Evolutionary conservation across 2,888 invertebrate genomes (phyloP), one percentile per base, ranked within the genome.

Genomic region (Athalia circularis): DNA sequence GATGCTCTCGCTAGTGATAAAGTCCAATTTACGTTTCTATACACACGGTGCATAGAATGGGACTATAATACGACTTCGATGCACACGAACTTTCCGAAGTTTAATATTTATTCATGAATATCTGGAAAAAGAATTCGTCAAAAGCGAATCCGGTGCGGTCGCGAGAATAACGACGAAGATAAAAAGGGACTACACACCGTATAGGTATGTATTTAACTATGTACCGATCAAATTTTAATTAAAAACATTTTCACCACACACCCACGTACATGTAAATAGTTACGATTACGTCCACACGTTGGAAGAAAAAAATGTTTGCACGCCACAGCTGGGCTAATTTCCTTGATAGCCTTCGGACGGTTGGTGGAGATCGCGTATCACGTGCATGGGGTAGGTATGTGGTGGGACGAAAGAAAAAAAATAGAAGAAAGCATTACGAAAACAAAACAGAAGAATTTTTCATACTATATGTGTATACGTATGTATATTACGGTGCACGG

Each of bases 311-410:
- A 57, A 59, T 72, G 59, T 77, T 81, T 81, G 83, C 85, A 87
- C 88, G 86, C 87, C 87, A 83, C 54, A 54, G 29, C 29, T 29
- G 83, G 87, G 86, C 88, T 88, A 87, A 88, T 89, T 89, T 88
- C 86, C 86, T 87, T 82, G 77, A 77, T 77, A 61, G 61, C 70
- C 77, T 13, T 50, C 68, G 54, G 68, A 68, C 68, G 52, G 54
- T 68, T 15, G 47, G 50, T 43, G n/a, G 45, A 29, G 7, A 4
- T n/a, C 65, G 48, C 64, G 4, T 5, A 43, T 11, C 64, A 6
- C n/a, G 43, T 64, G 5, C 0, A 5, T 9, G 9, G 45, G 11
- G 7, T 5, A 1, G 8, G 13, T 13, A 13, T 8, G 4, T 13
- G 15, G 8, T 9, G 52, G 54, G 7, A 43, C 29, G 29, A 52